Percentiles rank a stretch among this genome's conserved stretches.
phyloP scores from a whole-genome alignment of 1,140 invertebrate genomes.

The Calephelis virginiensis region DNA sequence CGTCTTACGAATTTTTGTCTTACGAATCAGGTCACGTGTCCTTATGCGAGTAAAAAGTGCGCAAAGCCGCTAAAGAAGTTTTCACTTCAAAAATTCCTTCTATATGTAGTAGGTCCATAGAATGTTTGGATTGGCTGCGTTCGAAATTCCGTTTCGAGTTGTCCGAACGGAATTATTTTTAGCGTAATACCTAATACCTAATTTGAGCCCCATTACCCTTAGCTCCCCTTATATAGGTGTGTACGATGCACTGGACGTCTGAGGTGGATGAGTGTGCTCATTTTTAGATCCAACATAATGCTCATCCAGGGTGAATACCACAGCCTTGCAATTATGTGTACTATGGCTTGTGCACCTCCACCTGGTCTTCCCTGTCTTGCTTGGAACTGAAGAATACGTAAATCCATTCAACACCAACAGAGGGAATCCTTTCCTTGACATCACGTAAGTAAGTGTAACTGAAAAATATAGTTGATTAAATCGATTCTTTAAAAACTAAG shows the following conservation, averaged over 20 bases:
- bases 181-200: no score
- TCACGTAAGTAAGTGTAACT: slow-evolving; percentile 1
- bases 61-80: no score
- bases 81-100: no score
- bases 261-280: slow-evolving; percentile 1
- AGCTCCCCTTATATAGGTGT: not conserved
- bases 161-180: no score
- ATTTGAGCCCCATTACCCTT: no score
- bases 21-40: no score
- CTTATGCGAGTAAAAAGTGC: no score
- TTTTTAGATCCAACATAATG: slow-evolving; percentile 7
- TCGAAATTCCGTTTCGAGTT: no score
- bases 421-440: slow-evolving; percentile 7
- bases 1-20: no score
- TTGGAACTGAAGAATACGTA: not conserved
- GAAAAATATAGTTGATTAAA: not conserved
- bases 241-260: not conserved
- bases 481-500: not conserved
- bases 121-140: no score
- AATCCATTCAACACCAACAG: not conserved
- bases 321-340: slow-evolving; percentile 34
- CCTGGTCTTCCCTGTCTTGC: slow-evolving; percentile 28
- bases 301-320: slow-evolving; percentile 33
- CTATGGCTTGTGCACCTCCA: slow-evolving; percentile 36
- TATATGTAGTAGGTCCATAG: no score